phyloP scores from a whole-genome alignment of 2,888 invertebrate species.

The Hyles lineata region DNA sequence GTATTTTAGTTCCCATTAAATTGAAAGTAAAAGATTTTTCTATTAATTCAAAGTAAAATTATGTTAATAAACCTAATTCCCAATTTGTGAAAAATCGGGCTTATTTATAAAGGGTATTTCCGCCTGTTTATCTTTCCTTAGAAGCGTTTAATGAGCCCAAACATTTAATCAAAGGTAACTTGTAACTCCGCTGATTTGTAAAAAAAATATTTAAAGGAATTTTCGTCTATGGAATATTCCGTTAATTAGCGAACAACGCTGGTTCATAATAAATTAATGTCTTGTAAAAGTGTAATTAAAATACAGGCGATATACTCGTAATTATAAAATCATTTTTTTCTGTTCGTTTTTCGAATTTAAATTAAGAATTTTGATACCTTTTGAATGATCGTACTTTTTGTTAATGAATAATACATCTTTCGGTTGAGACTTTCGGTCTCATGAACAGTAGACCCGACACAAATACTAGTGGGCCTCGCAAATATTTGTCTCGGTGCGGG shows the following conservation, averaged over 20 bases:
- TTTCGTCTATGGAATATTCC: neutral
- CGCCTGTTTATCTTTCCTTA: conserved; percentile 45
- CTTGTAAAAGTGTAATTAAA: neutral
- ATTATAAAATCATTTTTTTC: neutral
- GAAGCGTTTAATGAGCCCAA: conserved; percentile 47
- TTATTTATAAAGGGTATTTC: conserved; percentile 43
- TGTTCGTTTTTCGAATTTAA: no score
- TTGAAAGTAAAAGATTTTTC: conserved; percentile 28
- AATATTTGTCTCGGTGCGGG: no score
- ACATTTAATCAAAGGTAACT: conserved; percentile 43
- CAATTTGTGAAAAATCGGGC: conserved; percentile 33
- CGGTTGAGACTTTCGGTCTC: no score
- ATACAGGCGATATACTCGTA: neutral
- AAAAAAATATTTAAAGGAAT: neutral
- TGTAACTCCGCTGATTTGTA: neutral
- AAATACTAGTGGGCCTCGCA: no score
- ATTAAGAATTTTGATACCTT: no score
- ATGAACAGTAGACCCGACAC: no score
- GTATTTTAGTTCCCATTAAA: neutral
- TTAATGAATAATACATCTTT: no score
- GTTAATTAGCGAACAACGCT: neutral
- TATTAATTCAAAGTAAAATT: conserved; percentile 14
- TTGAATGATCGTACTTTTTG: neutral
- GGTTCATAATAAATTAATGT: neutral
- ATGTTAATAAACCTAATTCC: neutral